Base-by-base conservation (phyloP, 2,888 invertebrate species). In the Oxyscelio sp. region DNA sequence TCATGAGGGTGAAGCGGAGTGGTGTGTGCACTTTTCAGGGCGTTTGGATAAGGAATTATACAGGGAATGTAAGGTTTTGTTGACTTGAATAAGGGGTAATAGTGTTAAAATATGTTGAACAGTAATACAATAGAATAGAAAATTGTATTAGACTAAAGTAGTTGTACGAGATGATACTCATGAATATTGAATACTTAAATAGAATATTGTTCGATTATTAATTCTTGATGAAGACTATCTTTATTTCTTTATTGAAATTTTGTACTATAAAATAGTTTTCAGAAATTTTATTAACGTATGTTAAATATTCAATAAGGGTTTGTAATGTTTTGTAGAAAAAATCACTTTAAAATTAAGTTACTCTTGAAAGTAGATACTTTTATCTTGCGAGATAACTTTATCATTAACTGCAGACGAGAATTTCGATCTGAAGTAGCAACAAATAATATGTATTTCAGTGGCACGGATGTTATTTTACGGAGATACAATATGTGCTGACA, bases 281-380 rank as follows among this genome's bases (percentile, higher is more conserved):
- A n/a, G n/a, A n/a, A n/a, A n/a, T n/a, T n/a, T n/a, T n/a, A n/a
- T n/a, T n/a, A n/a, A n/a, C n/a, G n/a, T n/a, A n/a, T n/a, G n/a
- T n/a, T n/a, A n/a, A n/a, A n/a, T n/a, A n/a, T n/a, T n/a, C n/a
- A n/a, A n/a, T n/a, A n/a, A n/a, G n/a, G n/a, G n/a, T n/a, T n/a
- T n/a, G n/a, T n/a, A n/a, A n/a, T n/a, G n/a, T n/a, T n/a, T n/a
- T n/a, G n/a, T n/a, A n/a, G n/a, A n/a, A n/a, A n/a, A n/a, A n/a
- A n/a, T n/a, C n/a, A n/a, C n/a, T n/a, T n/a, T n/a, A n/a, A n/a
- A n/a, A n/a, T n/a, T n/a, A n/a, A n/a, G 24, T n/a, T 59, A 38
- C n/a, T 59, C 22, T 59, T 40, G 59, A 38, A 59, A 59, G 40
- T 34, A 40, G 59, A 59, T 59, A 59, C 40, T 59, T 59, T 59